phyloP scores from a whole-genome alignment of 1,140 invertebrate genomes.

The Battus philenor region DNA sequence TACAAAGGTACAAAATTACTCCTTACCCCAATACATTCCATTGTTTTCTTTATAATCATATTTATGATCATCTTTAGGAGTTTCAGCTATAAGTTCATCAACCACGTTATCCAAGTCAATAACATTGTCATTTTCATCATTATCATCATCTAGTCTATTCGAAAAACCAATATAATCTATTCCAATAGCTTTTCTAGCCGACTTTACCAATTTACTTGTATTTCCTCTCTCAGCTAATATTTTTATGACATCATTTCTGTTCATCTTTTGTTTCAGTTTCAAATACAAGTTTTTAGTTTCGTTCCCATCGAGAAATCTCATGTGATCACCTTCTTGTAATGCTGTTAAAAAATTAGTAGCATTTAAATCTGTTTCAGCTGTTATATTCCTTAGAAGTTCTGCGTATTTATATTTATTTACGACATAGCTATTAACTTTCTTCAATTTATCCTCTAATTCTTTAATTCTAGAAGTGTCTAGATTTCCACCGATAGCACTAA shows the following conservation, averaged over 20 bases:
- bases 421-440: slow-evolving; percentile 41
- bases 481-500: slow-evolving; percentile 23
- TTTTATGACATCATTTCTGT: slow-evolving; percentile 51
- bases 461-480: slow-evolving; percentile 29
- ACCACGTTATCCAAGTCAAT: slow-evolving; percentile 34
- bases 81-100: slow-evolving; percentile 45
- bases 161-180: slow-evolving; percentile 18
- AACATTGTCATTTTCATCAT: slow-evolving; percentile 17
- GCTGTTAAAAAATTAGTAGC: slow-evolving; percentile 50
- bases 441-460: slow-evolving; percentile 45
- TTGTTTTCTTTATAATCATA: slow-evolving; percentile 32
- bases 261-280: slow-evolving; percentile 58
- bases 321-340: slow-evolving; percentile 43
- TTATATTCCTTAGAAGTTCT: slow-evolving; percentile 38
- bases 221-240: slow-evolving; percentile 36
- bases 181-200: slow-evolving; percentile 41
- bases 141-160: not conserved
- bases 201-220: slow-evolving; percentile 28
- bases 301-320: slow-evolving; percentile 27
- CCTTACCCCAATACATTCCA: slow-evolving; percentile 53
- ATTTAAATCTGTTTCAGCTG: slow-evolving; percentile 32
- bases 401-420: slow-evolving; percentile 38
- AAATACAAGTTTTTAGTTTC: slow-evolving; percentile 49
- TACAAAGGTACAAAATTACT: too few species aligned
- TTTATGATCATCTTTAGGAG: slow-evolving; percentile 40